Base-by-base conservation (phyloP, 2,797 vertebrate genomes). In the Pelodytes ibericus region DNA sequence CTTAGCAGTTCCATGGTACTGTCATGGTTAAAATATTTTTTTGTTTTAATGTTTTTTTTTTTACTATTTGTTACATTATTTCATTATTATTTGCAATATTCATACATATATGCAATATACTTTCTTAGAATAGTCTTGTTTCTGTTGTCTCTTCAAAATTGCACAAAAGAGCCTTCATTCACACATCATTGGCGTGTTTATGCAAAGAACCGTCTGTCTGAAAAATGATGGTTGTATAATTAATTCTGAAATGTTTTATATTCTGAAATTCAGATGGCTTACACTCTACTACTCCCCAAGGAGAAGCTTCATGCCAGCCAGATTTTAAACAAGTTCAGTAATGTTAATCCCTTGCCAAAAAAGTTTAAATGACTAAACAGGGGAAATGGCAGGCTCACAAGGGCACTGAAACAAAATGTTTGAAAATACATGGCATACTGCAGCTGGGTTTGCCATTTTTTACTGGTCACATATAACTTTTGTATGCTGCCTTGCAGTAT, bases 181-280 rank as follows among this genome's bases (percentile, higher is more conserved):
- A 26, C 30, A 61, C 70, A 4, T 16, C 49, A 22, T 53, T 58
- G 25, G 60, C 2, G 10, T 47, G 58, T 61, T 62, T 62, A 62
- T 51, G 39, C 27, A 47, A 62, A n/a, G 27, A 25, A 25, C 25
- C 4, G 26, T 10, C 71, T 60, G 44, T 64, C 59, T 72, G 44
- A 13, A 63, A n/a, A 63, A 63, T 72, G 36, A 63, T 64, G 16
- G 71, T 22, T 63, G 13, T 47, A 36, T 72, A 63, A 72, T 72
- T 72, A 56, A 53, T 39, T 63, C n/a, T 62, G 60, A 62, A 62
- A 62, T 24, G 20, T 62, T 20, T 62, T 36, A 62, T 62, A 36
- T 22, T 36, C 30, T 36, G 60, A 20, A 39, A 31, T 31, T 60
- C 29, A 30, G 16, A 20, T 60, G 29, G 15, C 31, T 62, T 62